These are phyloP conservation scores for Halcyon badia DNA, from an alignment of 2,797 vertebrate genomes.

Conservation along the genomic window DNA sequence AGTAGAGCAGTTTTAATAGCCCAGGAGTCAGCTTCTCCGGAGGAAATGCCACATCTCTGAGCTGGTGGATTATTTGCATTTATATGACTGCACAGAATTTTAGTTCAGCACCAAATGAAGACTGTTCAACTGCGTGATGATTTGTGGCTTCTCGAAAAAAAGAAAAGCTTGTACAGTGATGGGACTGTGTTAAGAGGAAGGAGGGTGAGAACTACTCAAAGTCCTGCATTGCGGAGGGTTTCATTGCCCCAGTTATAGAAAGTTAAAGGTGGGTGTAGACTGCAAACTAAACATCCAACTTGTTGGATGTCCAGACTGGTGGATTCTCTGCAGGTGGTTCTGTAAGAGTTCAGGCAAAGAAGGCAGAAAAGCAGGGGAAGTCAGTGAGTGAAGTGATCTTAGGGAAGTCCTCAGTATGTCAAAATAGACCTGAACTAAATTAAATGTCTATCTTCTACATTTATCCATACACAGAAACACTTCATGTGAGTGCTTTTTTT, in stretches of 20 bases:
- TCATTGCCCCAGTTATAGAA: neutral
- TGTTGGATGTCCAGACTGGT: neutral
- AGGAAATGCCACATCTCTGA: slow-evolving; percentile 65
- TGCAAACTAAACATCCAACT: neutral
- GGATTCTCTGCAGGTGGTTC: neutral
- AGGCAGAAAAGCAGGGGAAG: neutral
- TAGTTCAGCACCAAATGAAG: neutral
- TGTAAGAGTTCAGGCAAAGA: neutral
- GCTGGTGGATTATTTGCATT: neutral
- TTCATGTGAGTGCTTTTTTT: neutral
- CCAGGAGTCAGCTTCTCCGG: neutral
- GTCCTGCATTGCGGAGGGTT: neutral
- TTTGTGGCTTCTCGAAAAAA: neutral
- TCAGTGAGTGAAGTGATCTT: neutral
- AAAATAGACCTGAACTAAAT: neutral
- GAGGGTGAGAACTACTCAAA: neutral
- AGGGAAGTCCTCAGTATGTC: neutral
- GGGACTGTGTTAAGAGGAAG: neutral
- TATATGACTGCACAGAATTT: neutral
- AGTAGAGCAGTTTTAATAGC: slow-evolving; percentile 38
- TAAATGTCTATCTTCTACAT: neutral
- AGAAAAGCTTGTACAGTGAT: neutral
- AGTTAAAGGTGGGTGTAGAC: neutral
- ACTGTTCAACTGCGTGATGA: neutral
- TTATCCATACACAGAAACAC: neutral